Evolutionary conservation across 2,797 vertebrate genomes (phyloP).

Genomic region (Hirundo rustica): DNA sequence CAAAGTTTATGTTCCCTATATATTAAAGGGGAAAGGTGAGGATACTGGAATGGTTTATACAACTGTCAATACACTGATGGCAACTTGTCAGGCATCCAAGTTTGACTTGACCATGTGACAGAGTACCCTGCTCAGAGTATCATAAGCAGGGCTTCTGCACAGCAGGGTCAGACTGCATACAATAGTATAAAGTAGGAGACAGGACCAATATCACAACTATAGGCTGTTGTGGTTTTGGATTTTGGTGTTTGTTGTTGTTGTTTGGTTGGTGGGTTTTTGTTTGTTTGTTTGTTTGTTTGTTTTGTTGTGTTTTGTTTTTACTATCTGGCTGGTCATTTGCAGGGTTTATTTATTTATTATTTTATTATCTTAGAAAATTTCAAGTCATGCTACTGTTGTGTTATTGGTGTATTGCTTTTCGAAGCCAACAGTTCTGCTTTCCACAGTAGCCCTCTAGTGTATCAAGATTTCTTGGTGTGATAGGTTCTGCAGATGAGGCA

Average conservation of each 20-base stretch:
- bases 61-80: background rate
- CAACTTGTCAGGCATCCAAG: background rate
- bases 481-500: background rate
- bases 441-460: background rate
- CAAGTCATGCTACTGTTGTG: background rate
- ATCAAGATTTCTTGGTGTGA: background rate
- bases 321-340: background rate
- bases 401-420: background rate
- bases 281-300: too few relatives aligned
- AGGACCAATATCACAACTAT: background rate
- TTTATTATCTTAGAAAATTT: background rate
- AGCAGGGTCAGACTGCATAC: background rate
- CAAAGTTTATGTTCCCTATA: background rate
- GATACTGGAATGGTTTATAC: background rate
- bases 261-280: too few relatives aligned
- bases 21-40: background rate
- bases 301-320: too few relatives aligned
- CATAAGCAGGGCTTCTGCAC: background rate
- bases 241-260: too few relatives aligned
- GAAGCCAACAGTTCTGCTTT: background rate
- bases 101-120: background rate
- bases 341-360: background rate
- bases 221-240: too few relatives aligned
- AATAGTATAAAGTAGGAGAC: background rate
- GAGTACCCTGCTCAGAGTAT: background rate